phyloP scores from a whole-genome alignment of 2,888 invertebrate species.

The Apotomis capreana region DNA sequence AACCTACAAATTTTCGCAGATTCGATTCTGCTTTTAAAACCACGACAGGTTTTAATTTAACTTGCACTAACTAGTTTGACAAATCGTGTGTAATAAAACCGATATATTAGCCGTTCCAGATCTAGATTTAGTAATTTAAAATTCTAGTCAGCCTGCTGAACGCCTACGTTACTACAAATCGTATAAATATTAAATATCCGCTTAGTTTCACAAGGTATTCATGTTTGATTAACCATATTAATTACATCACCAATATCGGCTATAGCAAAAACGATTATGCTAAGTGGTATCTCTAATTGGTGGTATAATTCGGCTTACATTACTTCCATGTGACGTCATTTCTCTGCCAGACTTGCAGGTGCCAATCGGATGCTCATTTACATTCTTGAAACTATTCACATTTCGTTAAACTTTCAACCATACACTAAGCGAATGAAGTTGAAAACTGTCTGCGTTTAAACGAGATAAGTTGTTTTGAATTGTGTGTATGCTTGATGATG shows the following conservation, averaged over 20 bases:
- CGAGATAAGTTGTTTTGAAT: conserved; percentile 18
- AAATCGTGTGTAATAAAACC: conserved; percentile 20
- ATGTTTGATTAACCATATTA: conserved; percentile 55
- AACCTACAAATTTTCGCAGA: no score
- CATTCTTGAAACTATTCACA: conserved; percentile 58
- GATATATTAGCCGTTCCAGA: neutral
- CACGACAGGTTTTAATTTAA: conserved; percentile 7
- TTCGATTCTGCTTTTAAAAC: no score
- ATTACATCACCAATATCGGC: conserved; percentile 46
- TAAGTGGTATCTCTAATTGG: conserved; percentile 54
- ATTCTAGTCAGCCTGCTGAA: conserved; percentile 17
- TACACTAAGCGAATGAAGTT: conserved; percentile 14
- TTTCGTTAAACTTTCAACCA: conserved; percentile 27
- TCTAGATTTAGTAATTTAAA: conserved; percentile 17
- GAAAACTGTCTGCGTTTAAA: neutral
- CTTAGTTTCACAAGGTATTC: conserved; percentile 13
- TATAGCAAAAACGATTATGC: conserved; percentile 48
- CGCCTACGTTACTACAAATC: conserved; percentile 17
- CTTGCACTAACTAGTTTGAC: neutral
- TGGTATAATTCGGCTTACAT: conserved; percentile 49
- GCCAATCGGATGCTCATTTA: conserved; percentile 70
- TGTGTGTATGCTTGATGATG: conserved; percentile 12
- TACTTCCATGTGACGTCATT: conserved; percentile 64
- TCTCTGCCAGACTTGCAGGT: conserved; percentile 73
- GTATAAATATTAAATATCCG: conserved; percentile 13